Evolutionary conservation across 2,113 vertebrate species (phyloP).

Genomic region (Clarias magur): DNA sequence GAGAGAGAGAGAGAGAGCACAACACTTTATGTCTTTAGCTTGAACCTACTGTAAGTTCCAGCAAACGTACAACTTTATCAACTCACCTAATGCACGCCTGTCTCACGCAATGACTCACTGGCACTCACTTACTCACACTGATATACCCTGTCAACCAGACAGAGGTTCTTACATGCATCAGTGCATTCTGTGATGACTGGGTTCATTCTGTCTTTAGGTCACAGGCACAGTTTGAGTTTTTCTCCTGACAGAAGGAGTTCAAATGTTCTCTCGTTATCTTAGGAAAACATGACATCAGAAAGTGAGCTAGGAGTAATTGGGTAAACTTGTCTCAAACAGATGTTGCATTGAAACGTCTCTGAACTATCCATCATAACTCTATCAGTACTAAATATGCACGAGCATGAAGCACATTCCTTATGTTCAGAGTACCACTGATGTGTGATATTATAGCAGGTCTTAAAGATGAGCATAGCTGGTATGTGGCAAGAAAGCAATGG

Average conservation of each 20-base stretch:
- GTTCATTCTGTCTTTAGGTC: constrained; percentile 30
- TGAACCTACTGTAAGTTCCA: neutral
- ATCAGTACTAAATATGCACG: constrained; percentile 37
- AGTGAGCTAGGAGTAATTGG: constrained; percentile 19
- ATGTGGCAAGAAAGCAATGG: constrained; percentile 4
- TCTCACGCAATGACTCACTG: constrained; percentile 7
- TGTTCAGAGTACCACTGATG: constrained; percentile 2
- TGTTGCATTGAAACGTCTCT: constrained; percentile 13
- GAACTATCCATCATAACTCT: constrained; percentile 19
- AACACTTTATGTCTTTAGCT: neutral
- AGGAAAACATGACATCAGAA: constrained; percentile 1
- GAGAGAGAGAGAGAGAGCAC: neutral
- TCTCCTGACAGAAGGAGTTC: constrained; percentile 28
- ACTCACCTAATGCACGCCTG: neutral
- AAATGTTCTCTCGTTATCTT: constrained; percentile 29
- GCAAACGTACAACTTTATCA: neutral
- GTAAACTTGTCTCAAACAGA: constrained; percentile 19
- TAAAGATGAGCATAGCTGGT: neutral
- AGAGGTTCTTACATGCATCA: constrained; percentile 14
- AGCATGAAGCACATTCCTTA: constrained; percentile 40
- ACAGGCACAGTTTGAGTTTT: constrained; percentile 19
- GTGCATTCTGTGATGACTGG: constrained; percentile 18
- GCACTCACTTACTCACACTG: constrained; percentile 20
- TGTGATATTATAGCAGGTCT: constrained; percentile 11
- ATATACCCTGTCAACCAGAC: constrained; percentile 12